Evolutionary conservation across 2,797 vertebrate species (phyloP).

Genomic region (Semaprochilodus insignis): DNA sequence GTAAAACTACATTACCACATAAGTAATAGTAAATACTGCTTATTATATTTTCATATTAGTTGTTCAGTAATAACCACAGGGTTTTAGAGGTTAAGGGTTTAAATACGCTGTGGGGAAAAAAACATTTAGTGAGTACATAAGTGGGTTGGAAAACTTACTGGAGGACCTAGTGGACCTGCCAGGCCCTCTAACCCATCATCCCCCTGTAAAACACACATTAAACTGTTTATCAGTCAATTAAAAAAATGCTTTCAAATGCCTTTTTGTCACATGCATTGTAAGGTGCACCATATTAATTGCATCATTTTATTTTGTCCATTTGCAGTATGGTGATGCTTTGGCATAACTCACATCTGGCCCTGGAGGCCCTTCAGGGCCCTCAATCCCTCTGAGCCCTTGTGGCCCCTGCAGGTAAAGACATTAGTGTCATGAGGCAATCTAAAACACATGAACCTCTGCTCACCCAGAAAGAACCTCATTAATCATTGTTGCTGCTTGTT

Average conservation of each 20-base stretch:
- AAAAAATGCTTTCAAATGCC: no score
- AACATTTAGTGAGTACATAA: neutral
- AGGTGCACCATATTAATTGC: neutral
- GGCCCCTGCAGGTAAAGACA: constrained; percentile 73
- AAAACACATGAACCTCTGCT: neutral
- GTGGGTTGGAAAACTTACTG: constrained; percentile 64
- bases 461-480: neutral
- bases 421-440: neutral
- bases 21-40: neutral
- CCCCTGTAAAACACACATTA: constrained; percentile 66
- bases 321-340: neutral
- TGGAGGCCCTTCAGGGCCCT: constrained; percentile 77
- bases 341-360: constrained; percentile 79
- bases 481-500: neutral
- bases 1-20: neutral
- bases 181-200: constrained; percentile 73
- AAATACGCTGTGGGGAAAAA: neutral
- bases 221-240: neutral
- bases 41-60: neutral
- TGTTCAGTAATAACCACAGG: neutral
- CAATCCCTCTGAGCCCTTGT: constrained; percentile 76
- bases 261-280: neutral
- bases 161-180: constrained; percentile 69
- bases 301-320: neutral
- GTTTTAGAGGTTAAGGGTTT: neutral